Base-by-base conservation (phyloP, 1,140 invertebrate genomes). In the Psix sp. region DNA sequence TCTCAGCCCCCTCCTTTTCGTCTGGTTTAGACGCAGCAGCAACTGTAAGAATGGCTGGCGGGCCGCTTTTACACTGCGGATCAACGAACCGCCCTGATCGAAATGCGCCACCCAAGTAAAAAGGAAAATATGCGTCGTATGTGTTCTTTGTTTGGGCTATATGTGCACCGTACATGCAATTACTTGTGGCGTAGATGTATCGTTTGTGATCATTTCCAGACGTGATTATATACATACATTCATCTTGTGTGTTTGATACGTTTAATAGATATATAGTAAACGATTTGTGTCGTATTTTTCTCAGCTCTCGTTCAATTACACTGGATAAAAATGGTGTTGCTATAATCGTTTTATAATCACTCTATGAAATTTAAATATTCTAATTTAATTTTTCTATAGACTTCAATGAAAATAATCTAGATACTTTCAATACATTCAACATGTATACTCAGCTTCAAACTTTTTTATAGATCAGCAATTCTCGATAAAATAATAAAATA, bases 1-100 rank as follows among this genome's bases (percentile, higher is more conserved):
- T 84, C 82, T 79, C 78, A 78, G 74, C 62, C 74, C 70, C 74
- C 75, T 71, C 74, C 46, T 45, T 52, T 24, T 33, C 70, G 77
- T 78, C 76, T 78, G 79, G 78, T 82, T 85, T 84, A 85, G 83
- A 84, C 56, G 46, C 82, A 84, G 75, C 77, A 80, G 49, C 74
- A 76, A 79, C 68, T 77, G 78, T 75, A 76, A 80, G 79, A 77
- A 80, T 75, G 75, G 77, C 76, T 67, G 60, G 38, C 48, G 71
- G 57, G 76, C 70, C 63, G 75, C 77, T 82, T 78, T 82, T 79
- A 74, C 72, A 75, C 74, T 73, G 74, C 68, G 74, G 81, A 84
- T 83, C 81, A 83, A 84, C 81, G 80, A 83, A 84, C 80, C 77
- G 73, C 79, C 74, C 52, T 65, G 36, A 68, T 71, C 59, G 66